Evolutionary conservation across 2,888 invertebrate species (phyloP).

Genomic region (Callinectes sapidus): DNA sequence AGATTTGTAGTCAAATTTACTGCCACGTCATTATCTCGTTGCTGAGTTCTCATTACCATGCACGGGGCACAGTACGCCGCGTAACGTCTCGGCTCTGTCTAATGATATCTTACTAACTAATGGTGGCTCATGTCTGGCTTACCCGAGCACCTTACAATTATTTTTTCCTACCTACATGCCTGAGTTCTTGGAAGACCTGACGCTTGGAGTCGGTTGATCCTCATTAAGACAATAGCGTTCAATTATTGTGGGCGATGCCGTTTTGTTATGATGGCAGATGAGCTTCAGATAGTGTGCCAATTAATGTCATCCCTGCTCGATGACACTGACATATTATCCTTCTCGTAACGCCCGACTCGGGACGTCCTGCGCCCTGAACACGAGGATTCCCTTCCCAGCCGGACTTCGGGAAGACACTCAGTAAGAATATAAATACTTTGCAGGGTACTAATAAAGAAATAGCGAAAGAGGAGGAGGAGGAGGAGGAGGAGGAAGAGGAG

Average conservation of each 20-base stretch:
- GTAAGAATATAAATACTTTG: not conserved
- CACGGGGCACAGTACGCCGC: not conserved
- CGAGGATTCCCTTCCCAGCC: not conserved
- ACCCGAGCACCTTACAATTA: not conserved
- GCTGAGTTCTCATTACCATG: not conserved
- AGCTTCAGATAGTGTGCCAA: not conserved
- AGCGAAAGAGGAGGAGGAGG: not conserved
- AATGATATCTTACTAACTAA: constrained; percentile 29
- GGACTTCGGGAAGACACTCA: not conserved
- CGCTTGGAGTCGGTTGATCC: not conserved
- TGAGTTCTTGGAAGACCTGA: not conserved
- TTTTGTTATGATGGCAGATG: not conserved
- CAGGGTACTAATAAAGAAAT: not conserved
- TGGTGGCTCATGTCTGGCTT: not conserved
- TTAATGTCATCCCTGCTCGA: not conserved
- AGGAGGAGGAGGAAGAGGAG: not conserved
- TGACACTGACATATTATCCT: not conserved
- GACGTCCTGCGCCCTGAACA: not conserved
- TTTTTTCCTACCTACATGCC: not conserved
- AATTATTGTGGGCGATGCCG: not conserved
- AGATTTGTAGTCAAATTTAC: not conserved
- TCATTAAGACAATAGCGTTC: constrained; percentile 22
- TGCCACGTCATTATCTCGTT: constrained; percentile 4
- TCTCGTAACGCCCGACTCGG: not conserved
- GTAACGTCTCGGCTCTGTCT: not conserved